Base-by-base conservation (phyloP, 2,797 vertebrate genomes). In the Hoplostethus mediterraneus region DNA sequence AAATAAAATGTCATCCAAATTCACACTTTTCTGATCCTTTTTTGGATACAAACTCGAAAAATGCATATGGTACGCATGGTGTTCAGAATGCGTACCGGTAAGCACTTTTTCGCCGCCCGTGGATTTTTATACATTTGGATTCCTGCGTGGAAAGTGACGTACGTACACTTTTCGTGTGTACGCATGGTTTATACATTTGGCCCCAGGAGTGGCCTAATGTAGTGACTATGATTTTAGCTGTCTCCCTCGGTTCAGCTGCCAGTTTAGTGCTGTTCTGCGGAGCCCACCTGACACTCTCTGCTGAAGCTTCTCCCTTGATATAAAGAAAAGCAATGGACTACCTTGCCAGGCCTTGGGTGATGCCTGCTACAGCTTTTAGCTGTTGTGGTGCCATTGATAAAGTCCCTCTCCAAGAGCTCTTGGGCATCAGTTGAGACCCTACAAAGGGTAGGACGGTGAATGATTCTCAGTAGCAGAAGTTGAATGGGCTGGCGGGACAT, bases 381-480 rank as follows among this genome's bases (percentile, higher is more conserved):
- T 33, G 33, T 33, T 33, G 3, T 33, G 33, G 33, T 33, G 33
- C 33, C 33, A 33, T 33, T 33, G 33, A 33, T 33, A 58, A 75
- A 68, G 30, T 67, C 60, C 61, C 59, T 55, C 63, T 71, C 30
- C 53, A 17, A 6, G 33, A 53, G 66, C 44, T 66, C 72, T 28
- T 6, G 28, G 48, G 51, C 16, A 56, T 66, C 30, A 64, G 48
- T 63, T 63, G 60, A 57, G n/a, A n/a, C n/a, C n/a, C n/a, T n/a
- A n/a, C 45, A 76, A 73, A 69, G 60, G 10, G 25, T 33, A 73
- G 70, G 51, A 75, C 66, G 45, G 28, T 40, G 61, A 62, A 6
- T 61, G 17, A 64, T 70, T 60, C 60, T 71, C 28, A 48, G 59
- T 47, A 44, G 57, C 17, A 69, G 49, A 61, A 58, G 17, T 58